These are phyloP conservation scores for Struthio camelus DNA, from an alignment of 2,113 vertebrate genomes.

Conservation along the genomic window DNA sequence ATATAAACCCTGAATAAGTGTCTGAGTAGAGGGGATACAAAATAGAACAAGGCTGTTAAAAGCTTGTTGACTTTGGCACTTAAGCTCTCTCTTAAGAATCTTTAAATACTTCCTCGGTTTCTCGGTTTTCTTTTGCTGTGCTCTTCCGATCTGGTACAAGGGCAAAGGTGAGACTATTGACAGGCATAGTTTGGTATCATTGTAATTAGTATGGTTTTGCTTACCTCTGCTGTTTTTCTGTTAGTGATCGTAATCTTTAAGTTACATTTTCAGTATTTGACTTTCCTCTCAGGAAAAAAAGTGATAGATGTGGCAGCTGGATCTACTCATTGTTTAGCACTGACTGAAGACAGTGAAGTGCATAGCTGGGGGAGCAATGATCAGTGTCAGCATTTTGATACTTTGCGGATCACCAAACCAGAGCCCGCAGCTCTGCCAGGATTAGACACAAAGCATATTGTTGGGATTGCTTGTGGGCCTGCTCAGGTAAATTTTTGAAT, in stretches of 20 bases:
- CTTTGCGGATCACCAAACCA: constrained; percentile 93
- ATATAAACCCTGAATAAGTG: background rate
- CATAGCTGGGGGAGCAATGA: constrained; percentile 99
- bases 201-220: background rate
- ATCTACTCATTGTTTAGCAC: constrained; percentile 93
- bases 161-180: background rate
- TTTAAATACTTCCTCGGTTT: background rate
- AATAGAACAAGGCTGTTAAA: background rate
- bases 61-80: background rate
- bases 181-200: background rate
- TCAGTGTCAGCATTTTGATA: constrained; percentile 98
- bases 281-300: constrained; percentile 85
- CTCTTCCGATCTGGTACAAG: background rate
- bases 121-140: background rate
- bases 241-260: background rate
- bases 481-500: constrained; percentile 83
- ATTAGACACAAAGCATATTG: constrained; percentile 92
- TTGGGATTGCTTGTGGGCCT: constrained; percentile 94
- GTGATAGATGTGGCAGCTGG: constrained; percentile 95
- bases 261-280: background rate
- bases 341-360: constrained; percentile 95
- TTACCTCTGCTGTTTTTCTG: background rate
- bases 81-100: background rate
- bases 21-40: background rate
- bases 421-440: constrained; percentile 90